These are phyloP conservation scores for Lithophane socia DNA, from an alignment of 2,888 invertebrate species.

Conservation along the genomic window DNA sequence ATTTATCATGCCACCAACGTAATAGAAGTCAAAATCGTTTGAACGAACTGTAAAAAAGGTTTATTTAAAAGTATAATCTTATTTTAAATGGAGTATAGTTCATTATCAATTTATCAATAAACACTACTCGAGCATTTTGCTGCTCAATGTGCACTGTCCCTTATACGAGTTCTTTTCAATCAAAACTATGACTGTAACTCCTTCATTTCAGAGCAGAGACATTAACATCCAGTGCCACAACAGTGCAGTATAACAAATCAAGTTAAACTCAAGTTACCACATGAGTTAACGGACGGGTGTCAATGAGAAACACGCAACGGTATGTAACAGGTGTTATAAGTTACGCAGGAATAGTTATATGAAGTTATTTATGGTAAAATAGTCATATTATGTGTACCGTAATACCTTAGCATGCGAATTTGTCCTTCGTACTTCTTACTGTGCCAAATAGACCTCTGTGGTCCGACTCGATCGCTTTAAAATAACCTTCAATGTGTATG, in stretches of 20 bases:
- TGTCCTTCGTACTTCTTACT: not conserved
- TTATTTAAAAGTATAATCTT: too few relatives aligned
- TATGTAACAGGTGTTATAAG: constrained; percentile 30
- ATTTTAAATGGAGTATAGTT: not conserved
- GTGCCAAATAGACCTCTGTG: not conserved
- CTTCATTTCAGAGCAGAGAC: not conserved
- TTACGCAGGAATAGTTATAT: constrained; percentile 11
- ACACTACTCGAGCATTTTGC: not conserved
- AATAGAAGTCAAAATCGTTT: too few relatives aligned
- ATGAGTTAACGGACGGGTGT: constrained; percentile 32
- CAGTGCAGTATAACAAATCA: not conserved
- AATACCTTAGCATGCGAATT: not conserved
- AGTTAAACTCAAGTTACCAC: constrained; percentile 26
- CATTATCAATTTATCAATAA: not conserved
- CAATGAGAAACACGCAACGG: constrained; percentile 35
- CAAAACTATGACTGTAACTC: not conserved
- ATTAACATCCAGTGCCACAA: not conserved
- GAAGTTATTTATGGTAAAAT: not conserved
- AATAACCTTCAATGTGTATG: not conserved
- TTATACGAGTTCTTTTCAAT: not conserved
- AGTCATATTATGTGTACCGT: not conserved
- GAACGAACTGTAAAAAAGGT: too few relatives aligned
- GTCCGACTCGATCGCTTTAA: too few relatives aligned
- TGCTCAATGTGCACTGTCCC: too few relatives aligned
- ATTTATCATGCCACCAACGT: too few relatives aligned